phyloP scores from a whole-genome alignment of 2,888 invertebrate species.

The Subacronicta megacephala region DNA sequence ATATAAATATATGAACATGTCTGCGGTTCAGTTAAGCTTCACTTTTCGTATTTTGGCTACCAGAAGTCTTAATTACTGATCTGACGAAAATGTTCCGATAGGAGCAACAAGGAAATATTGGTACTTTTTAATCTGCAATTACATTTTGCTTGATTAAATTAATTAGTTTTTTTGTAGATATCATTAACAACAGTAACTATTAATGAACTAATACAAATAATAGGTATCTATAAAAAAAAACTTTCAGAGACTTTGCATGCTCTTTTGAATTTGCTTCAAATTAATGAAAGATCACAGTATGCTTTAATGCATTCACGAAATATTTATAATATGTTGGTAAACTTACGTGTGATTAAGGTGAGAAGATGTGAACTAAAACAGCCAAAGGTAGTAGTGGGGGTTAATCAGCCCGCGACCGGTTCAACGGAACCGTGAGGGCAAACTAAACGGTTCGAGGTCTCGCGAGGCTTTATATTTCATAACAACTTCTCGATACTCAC shows the following conservation, averaged over 20 bases:
- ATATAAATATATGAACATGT: too few relatives aligned
- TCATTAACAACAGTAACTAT: too few relatives aligned
- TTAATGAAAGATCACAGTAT: conserved; percentile 22
- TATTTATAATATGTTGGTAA: conserved; percentile 38
- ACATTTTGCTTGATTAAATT: too few relatives aligned
- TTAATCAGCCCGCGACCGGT: conserved; percentile 77
- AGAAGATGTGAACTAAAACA: conserved; percentile 43
- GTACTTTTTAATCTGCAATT: too few relatives aligned
- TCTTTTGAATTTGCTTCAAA: conserved; percentile 6
- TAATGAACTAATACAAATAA: too few relatives aligned
- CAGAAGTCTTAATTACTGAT: too few relatives aligned
- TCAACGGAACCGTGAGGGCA: conserved; percentile 73
- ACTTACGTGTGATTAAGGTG: conserved; percentile 71
- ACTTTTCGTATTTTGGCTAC: too few relatives aligned
- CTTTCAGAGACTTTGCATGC: conserved; percentile 6
- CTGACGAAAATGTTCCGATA: too few relatives aligned
- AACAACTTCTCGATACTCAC: conserved; percentile 64
- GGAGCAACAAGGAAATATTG: too few relatives aligned
- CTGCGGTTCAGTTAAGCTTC: too few relatives aligned
- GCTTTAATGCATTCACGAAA: conserved; percentile 31
- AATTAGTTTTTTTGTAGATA: too few relatives aligned
- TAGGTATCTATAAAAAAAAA: too few relatives aligned
- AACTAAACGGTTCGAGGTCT: conserved; percentile 85
- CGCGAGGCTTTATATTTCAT: conserved; percentile 78
- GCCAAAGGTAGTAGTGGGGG: conserved; percentile 53